Conservation (phyloP, 1,140 invertebrate species). For the Asobara japonica region DNA sequence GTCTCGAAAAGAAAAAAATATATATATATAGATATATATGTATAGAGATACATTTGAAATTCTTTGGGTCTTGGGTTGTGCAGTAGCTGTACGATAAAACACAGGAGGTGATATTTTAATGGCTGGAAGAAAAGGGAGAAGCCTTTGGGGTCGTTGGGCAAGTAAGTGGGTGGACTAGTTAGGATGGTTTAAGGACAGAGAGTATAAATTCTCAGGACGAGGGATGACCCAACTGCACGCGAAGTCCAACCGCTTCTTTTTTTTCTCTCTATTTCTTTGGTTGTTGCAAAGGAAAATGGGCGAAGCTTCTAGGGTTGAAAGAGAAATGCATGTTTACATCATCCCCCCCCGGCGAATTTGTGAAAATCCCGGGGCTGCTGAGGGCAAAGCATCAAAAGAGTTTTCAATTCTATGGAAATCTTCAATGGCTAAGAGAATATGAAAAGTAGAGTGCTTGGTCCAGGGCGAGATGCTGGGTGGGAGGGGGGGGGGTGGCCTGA, state of each 20-base stretch:
- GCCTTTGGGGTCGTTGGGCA: slow-evolving; percentile 48
- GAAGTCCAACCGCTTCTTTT: slow-evolving; percentile 48
- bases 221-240: slow-evolving; percentile 63
- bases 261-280: slow-evolving; percentile 31
- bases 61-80: not conserved
- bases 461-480: too few species aligned
- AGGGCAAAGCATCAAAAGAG: slow-evolving; percentile 15
- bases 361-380: not conserved
- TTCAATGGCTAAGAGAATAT: slow-evolving; percentile 19
- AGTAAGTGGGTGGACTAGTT: slow-evolving; percentile 66
- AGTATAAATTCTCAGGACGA: slow-evolving; percentile 64
- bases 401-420: slow-evolving; percentile 24
- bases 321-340: slow-evolving; percentile 10
- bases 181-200: slow-evolving; percentile 61
- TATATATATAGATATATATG: too few species aligned
- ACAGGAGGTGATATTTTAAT: slow-evolving; percentile 62
- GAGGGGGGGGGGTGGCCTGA: too few species aligned
- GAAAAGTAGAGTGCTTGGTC: not conserved
- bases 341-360: not conserved
- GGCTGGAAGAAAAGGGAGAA: slow-evolving; percentile 26
- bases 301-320: not conserved
- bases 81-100: slow-evolving; percentile 33
- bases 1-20: slow-evolving; percentile 6
- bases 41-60: slow-evolving; percentile 17
- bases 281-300: not conserved